phyloP scores from a whole-genome alignment of 2,888 invertebrate genomes.

The Autographa gamma region DNA sequence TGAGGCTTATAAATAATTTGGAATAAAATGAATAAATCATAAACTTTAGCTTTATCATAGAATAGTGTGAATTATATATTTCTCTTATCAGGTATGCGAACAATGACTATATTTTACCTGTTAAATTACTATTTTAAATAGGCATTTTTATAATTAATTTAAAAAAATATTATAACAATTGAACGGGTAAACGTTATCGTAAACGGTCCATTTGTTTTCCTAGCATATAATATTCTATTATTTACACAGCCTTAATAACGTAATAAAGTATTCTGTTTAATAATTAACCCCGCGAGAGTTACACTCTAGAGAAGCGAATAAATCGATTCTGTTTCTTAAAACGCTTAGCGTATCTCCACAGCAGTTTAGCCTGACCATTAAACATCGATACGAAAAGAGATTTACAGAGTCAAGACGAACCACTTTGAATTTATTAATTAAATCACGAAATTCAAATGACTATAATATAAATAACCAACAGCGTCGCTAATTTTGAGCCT shows the following conservation, averaged over 20 bases:
- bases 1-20: neutral
- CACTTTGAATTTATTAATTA: neutral
- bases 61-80: too few species aligned
- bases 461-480: neutral
- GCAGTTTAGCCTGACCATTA: neutral
- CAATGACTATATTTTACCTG: neutral
- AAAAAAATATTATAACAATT: neutral
- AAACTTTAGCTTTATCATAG: too few species aligned
- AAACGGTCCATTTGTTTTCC: constrained; percentile 1
- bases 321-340: neutral
- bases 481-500: neutral
- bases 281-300: neutral
- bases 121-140: neutral
- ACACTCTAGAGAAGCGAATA: neutral
- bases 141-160: neutral
- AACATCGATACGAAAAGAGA: neutral
- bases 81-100: too few species aligned
- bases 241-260: neutral
- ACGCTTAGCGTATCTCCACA: neutral
- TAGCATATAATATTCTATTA: neutral
- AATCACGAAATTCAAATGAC: neutral
- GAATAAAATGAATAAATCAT: too few species aligned
- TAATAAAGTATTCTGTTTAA: constrained; percentile 1
- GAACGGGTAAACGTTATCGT: neutral
- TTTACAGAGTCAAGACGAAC: neutral